Evolutionary conservation across 2,888 invertebrate species (phyloP).

Genomic region (Drosophila pegasa): DNA sequence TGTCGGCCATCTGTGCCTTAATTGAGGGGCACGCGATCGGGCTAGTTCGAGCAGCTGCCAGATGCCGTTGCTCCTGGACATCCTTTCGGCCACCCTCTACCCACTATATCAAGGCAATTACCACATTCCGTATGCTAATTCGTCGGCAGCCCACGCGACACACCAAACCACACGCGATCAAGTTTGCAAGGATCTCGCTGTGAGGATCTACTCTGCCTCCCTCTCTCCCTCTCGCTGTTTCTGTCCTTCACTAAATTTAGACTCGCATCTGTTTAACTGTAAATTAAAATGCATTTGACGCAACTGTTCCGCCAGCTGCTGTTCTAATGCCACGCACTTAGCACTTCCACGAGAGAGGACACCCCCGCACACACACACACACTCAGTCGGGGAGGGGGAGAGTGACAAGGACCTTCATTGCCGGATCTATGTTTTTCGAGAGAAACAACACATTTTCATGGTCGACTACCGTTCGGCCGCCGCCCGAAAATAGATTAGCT

Average conservation of each 20-base stretch:
- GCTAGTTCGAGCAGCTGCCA: constrained; percentile 5
- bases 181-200: constrained; percentile 38
- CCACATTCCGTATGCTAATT: constrained; percentile 65
- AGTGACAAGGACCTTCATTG: constrained; percentile 22
- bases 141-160: constrained; percentile 64
- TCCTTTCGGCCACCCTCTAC: neutral
- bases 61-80: neutral
- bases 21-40: constrained; percentile 65
- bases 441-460: constrained; percentile 77
- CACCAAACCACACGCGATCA: constrained; percentile 66
- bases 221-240: neutral
- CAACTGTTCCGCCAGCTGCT: constrained; percentile 75
- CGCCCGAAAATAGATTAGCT: constrained; percentile 71
- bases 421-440: constrained; percentile 60
- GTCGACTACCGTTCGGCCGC: constrained; percentile 70
- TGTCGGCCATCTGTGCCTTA: constrained; percentile 62
- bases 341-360: constrained; percentile 68
- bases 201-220: no score
- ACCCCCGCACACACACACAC: constrained; percentile 57
- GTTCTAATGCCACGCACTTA: constrained; percentile 76
- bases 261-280: constrained; percentile 68
- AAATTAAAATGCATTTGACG: constrained; percentile 80
- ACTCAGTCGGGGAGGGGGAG: constrained; percentile 3
- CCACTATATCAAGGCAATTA: constrained; percentile 16
- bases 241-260: constrained; percentile 56